Conservation (phyloP, 2,113 vertebrate species). For the Mastomys natalensis region DNA sequence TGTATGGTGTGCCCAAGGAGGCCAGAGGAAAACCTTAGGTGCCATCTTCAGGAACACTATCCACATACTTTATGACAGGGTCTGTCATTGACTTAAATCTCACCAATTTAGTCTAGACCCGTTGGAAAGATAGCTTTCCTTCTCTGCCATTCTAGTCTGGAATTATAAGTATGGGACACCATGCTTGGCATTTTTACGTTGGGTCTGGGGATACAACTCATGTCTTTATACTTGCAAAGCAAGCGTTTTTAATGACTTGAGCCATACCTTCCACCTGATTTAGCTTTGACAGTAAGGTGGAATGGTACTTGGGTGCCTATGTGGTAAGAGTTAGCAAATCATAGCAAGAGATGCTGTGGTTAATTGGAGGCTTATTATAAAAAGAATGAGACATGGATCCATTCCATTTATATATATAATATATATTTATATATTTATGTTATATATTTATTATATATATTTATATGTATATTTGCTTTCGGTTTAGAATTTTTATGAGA, state of each 20-base stretch:
- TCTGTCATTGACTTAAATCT: not conserved
- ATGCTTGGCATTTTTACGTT: not conserved
- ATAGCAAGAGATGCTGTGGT: not conserved
- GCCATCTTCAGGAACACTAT: not conserved
- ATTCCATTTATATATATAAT: too few relatives aligned
- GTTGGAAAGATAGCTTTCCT: too few relatives aligned
- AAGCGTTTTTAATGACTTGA: not conserved
- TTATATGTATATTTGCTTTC: too few relatives aligned
- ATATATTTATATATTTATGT: too few relatives aligned
- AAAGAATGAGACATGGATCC: slow-evolving; percentile 6
- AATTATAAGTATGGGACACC: not conserved
- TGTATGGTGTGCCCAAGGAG: not conserved
- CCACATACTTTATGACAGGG: not conserved
- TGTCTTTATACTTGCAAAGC: not conserved
- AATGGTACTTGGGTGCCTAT: not conserved
- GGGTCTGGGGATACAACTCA: not conserved
- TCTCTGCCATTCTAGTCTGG: not conserved
- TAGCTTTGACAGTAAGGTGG: not conserved
- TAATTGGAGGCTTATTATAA: not conserved
- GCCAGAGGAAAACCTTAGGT: not conserved
- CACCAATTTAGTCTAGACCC: not conserved
- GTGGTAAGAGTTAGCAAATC: not conserved
- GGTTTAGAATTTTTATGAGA: not conserved
- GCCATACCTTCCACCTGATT: not conserved
- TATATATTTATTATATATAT: too few relatives aligned